Conservation (phyloP, 2,888 invertebrate species). For the Nephrotoma appendiculata region DNA sequence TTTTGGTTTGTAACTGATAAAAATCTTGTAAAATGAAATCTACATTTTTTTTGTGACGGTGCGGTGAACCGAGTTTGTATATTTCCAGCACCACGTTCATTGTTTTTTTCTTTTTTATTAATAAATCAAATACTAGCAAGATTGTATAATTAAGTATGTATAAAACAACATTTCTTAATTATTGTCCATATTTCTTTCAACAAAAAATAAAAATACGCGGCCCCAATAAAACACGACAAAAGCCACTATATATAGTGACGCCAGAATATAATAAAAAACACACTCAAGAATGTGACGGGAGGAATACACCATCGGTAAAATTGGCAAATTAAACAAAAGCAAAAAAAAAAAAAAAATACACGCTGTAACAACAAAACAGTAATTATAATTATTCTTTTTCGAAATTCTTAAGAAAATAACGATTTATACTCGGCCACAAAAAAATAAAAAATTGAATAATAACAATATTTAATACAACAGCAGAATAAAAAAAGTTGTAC, state of each 20-base stretch:
- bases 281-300: background rate
- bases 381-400: background rate
- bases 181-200: background rate
- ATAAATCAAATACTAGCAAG: background rate
- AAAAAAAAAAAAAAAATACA: background rate
- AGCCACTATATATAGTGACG: background rate
- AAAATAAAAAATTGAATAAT: background rate
- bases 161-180: background rate
- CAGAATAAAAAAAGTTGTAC: background rate
- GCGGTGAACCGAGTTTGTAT: background rate
- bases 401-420: background rate
- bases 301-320: background rate
- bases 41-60: background rate
- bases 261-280: background rate
- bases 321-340: background rate
- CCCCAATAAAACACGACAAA: background rate
- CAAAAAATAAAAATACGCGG: background rate
- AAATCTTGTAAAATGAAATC: background rate
- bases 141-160: background rate
- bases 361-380: background rate
- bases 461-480: background rate
- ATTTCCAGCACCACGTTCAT: background rate
- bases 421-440: background rate
- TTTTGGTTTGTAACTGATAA: background rate
- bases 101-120: background rate